These are phyloP conservation scores for Cryptoblepharus egeriae DNA, from an alignment of 2,797 vertebrate genomes.

Conservation along the genomic window DNA sequence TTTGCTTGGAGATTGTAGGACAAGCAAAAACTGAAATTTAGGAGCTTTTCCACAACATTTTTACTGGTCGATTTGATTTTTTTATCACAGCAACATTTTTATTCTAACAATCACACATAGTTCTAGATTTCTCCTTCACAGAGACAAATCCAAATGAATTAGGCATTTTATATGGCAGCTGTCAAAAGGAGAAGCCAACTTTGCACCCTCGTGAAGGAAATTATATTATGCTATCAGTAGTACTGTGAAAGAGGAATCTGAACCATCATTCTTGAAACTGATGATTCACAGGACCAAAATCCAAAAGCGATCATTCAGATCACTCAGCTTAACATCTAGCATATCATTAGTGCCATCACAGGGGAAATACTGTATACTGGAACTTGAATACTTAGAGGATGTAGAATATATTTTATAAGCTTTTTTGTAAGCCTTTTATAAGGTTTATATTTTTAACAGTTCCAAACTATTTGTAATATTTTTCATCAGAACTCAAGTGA, in stretches of 20 bases:
- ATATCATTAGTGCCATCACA: background rate
- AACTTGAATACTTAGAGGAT: background rate
- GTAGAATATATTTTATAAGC: background rate
- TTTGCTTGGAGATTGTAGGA: conserved; percentile 62
- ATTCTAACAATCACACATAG: conserved; percentile 46
- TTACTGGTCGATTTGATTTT: conserved; percentile 59
- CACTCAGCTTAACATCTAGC: background rate
- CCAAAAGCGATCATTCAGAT: conserved; percentile 10
- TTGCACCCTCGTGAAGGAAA: background rate
- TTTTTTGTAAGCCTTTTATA: no score
- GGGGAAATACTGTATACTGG: background rate
- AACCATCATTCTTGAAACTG: conserved; percentile 19
- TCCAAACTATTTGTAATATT: background rate
- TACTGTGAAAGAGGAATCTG: background rate
- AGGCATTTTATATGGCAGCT: conserved; percentile 47
- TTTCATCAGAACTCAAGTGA: background rate
- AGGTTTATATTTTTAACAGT: background rate
- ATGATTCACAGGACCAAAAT: background rate
- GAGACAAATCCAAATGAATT: conserved; percentile 54
- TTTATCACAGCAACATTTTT: conserved; percentile 58
- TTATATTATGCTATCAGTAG: conserved; percentile 28
- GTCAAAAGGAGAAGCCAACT: conserved; percentile 12
- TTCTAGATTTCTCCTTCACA: conserved; percentile 48
- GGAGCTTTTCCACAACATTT: conserved; percentile 58
- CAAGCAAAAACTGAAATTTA: conserved; percentile 62